A percentile compares a stretch with the other conserved stretches of the same genome.
These are phyloP conservation scores for Perdita meconis DNA, from an alignment of 2,888 invertebrate species.

Conservation along the genomic window DNA sequence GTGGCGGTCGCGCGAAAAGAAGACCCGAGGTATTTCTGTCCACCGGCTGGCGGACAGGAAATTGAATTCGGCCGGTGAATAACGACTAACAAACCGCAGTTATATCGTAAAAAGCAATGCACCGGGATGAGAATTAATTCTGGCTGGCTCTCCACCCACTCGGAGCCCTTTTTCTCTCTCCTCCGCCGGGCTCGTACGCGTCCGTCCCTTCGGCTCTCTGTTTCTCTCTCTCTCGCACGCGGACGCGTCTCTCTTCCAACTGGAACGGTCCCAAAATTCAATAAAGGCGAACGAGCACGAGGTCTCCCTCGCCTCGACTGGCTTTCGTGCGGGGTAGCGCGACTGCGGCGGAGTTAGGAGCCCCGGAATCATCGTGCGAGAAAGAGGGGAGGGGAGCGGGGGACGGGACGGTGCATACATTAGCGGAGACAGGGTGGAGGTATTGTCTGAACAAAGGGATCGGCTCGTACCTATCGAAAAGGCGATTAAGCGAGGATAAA, in stretches of 20 bases:
- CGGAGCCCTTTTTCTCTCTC: conserved; percentile 49
- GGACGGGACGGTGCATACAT: conserved; percentile 77
- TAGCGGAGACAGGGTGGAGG: conserved; percentile 75
- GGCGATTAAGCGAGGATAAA: conserved; percentile 77
- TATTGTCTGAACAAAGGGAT: conserved; percentile 79
- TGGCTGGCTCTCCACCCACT: conserved; percentile 74
- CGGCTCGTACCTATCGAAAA: conserved; percentile 75
- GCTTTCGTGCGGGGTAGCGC: conserved; percentile 73
- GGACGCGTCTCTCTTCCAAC: conserved; percentile 67
- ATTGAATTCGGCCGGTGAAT: conserved; percentile 82
- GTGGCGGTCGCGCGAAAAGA: no score
- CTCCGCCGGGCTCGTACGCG: conserved; percentile 29
- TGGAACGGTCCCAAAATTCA: conserved; percentile 83
- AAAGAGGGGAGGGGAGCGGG: conserved; percentile 26
- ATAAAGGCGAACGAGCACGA: conserved; percentile 81
- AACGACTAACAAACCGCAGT: conserved; percentile 84
- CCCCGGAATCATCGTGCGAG: conserved; percentile 77
- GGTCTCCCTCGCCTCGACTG: conserved; percentile 69
- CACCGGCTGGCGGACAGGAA: conserved; percentile 64
- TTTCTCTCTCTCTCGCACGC: conserved; percentile 51
- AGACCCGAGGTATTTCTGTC: background rate
- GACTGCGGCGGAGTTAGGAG: conserved; percentile 63
- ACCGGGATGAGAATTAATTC: conserved; percentile 83
- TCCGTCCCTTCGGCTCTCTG: conserved; percentile 42
- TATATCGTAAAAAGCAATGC: conserved; percentile 84